Base-by-base conservation (phyloP, 30 jellyfish, hydroid and myxozoan species). In the Aurelia sp. region DNA sequence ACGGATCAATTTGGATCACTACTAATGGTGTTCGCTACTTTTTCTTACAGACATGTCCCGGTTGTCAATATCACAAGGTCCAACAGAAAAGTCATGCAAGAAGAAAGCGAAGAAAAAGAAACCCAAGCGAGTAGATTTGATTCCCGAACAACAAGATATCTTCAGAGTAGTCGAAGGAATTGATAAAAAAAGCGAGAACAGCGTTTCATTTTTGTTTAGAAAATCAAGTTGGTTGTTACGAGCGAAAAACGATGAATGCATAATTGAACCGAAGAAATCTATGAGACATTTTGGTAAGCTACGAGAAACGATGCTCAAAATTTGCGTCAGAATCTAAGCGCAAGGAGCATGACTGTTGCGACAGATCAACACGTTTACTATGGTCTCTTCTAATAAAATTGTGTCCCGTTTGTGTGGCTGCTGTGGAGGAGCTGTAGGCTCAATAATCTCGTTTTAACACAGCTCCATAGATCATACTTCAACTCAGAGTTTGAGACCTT, bases 191-290 rank as follows among this genome's bases (percentile, higher is more conserved):
- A 10, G 40, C 63, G 67, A 77, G 11, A n/a, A 35, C 9, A 6
- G 73, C 44, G 78, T 77, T 2, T 77, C 88, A 15, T 77, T 77
- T 47, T 66, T 12, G 78, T 77, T 77, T 61, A 17, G 88, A 40
- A 61, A 47, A 4, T 77, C 88, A n/a, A 58, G 63, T 47, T 77
- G 88, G 88, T 77, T 57, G 24, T 71, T 77, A 63, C 61, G 88
- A 63, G 88, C 88, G 10, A 77, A 77, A 55, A 58, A 71, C 8
- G 67, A 40, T 30, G 78, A 77, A 59, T 77, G 88, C 67, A 60
- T 61, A 70, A 77, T 77, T 27, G 88, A 77, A 24, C 88, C 88
- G 51, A 62, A 38, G 27, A 19, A 30, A 52, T 11, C 20, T 4
- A 35, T 63, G 88, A 77, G 63, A 27, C 77, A 62, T 61, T 59